Conservation (phyloP, 2,797 vertebrate species). For the Sebastes diploproa region DNA sequence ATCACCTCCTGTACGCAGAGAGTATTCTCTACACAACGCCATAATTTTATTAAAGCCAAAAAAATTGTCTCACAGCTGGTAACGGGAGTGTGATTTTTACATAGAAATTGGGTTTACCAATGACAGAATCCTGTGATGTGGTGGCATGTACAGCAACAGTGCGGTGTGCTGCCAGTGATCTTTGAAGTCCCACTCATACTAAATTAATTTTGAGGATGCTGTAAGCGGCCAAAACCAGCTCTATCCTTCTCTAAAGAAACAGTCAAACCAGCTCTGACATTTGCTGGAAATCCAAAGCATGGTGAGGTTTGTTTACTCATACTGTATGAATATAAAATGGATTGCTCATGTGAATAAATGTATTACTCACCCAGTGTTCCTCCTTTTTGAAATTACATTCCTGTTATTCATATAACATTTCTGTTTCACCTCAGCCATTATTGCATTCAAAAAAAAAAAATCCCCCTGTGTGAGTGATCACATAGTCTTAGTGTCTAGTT, state of each 20-base stretch:
- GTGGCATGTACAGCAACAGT: background rate
- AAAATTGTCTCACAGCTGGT: background rate
- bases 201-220: slow-evolving; percentile 26
- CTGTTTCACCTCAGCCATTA: background rate
- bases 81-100: slow-evolving; percentile 17
- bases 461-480: background rate
- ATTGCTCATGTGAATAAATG: slow-evolving; percentile 7
- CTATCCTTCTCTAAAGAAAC: background rate
- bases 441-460: background rate
- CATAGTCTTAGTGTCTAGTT: background rate
- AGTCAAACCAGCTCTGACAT: slow-evolving; percentile 6
- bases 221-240: background rate
- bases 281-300: background rate
- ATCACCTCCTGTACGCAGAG: background rate
- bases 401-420: background rate
- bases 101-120: slow-evolving; percentile 19
- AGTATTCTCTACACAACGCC: background rate
- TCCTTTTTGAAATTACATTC: background rate
- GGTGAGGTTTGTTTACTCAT: background rate
- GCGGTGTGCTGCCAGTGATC: slow-evolving; percentile 8
- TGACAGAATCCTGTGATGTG: slow-evolving; percentile 30
- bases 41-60: background rate
- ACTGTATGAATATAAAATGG: slow-evolving; percentile 3
- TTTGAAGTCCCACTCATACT: slow-evolving; percentile 33
- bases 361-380: background rate